These are phyloP conservation scores for Lipophrys pholis DNA, from an alignment of 2,113 vertebrate species.

Conservation along the genomic window DNA sequence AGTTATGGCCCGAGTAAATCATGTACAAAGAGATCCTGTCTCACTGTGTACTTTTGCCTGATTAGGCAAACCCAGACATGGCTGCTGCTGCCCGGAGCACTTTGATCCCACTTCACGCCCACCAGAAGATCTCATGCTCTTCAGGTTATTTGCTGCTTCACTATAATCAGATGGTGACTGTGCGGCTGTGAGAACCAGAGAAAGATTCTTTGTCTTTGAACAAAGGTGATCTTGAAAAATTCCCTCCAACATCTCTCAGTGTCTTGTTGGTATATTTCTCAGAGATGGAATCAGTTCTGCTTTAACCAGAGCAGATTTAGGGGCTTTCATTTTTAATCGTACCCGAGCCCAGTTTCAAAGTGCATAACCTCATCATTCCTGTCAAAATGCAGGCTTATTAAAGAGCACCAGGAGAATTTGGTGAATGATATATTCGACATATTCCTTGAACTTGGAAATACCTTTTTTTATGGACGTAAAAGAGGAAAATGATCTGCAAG, in stretches of 20 bases:
- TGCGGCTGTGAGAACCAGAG: not conserved
- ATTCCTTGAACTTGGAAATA: not conserved
- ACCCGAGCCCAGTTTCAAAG: not conserved
- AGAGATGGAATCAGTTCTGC: constrained; percentile 29
- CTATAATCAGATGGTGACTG: constrained; percentile 22
- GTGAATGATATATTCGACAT: not conserved
- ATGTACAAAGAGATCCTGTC: constrained; percentile 32
- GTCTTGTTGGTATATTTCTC: constrained; percentile 8
- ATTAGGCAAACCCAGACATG: constrained; percentile 57
- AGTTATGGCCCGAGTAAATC: constrained; percentile 57
- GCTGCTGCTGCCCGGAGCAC: constrained; percentile 43
- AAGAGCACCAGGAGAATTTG: not conserved
- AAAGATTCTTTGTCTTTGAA: constrained; percentile 16
- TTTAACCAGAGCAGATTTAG: constrained; percentile 13
- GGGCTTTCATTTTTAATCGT: constrained; percentile 31
- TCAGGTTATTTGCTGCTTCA: constrained; percentile 47
- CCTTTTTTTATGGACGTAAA: not conserved
- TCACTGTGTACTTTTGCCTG: constrained; percentile 55
- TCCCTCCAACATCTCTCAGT: constrained; percentile 6
- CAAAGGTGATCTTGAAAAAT: not conserved
- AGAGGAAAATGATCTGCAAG: not conserved
- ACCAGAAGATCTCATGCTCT: constrained; percentile 32
- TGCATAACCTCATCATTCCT: constrained; percentile 2
- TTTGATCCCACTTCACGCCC: constrained; percentile 58
- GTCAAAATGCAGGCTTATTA: not conserved